These are phyloP conservation scores for Martes martes DNA, from an alignment of 2,113 vertebrate species.

Conservation along the genomic window DNA sequence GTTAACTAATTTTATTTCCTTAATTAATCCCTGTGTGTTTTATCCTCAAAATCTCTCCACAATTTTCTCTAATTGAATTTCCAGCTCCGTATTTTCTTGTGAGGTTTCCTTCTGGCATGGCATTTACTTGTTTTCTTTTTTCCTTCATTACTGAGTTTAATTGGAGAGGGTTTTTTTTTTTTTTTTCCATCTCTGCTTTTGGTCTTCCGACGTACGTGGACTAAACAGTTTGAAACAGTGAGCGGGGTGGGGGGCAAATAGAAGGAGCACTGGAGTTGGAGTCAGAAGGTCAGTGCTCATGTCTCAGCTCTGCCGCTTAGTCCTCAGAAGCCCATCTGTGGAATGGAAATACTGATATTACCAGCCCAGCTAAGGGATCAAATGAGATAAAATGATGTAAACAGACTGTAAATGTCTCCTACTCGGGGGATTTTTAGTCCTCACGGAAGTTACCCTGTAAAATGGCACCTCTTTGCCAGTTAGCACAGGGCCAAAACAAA, in stretches of 20 bases:
- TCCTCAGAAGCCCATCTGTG: background rate
- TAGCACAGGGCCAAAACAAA: background rate
- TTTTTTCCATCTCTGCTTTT: background rate
- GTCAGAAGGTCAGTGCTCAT: background rate
- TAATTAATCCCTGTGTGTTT: conserved; percentile 13
- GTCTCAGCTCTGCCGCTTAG: background rate
- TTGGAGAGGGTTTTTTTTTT: background rate
- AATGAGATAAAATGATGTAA: background rate
- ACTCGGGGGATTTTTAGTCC: background rate
- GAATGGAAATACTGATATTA: conserved; percentile 10
- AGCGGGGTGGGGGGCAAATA: background rate
- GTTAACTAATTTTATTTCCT: conserved; percentile 1
- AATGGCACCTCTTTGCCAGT: background rate
- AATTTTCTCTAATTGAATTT: conserved; percentile 21
- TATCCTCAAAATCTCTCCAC: background rate
- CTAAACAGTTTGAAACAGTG: background rate
- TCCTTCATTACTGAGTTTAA: background rate
- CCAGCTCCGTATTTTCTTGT: background rate
- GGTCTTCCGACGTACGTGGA: background rate
- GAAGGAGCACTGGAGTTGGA: background rate
- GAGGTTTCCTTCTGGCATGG: conserved; percentile 3
- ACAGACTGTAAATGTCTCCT: background rate
- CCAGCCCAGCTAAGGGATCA: background rate
- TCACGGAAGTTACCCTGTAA: background rate
- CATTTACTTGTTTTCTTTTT: background rate